Evolutionary conservation across 2,888 invertebrate species (phyloP), one percentile per base, ranked within the genome.

Genomic region (Cryptosula pallasiana): DNA sequence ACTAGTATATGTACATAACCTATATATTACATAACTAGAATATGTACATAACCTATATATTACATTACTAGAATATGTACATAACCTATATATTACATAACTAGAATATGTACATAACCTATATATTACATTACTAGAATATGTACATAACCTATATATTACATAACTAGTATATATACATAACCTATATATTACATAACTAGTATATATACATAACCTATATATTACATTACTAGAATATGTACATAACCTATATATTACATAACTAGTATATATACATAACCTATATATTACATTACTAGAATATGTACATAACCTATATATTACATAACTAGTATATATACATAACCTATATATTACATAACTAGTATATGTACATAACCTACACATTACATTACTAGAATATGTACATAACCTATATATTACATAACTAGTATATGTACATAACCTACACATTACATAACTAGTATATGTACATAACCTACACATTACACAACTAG

Each of bases 41-140:
- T n/a, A n/a, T n/a, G n/a, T 5, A 69, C 27, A 71, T 72, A 0
- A 69, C 69, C 55, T 5, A 25, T 20, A 45, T 20, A 45, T 45
- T 45, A 20, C 45, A 13, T 13, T 13, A 13, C 20, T 45, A 45
- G 45, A 13, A 45, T 45, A 13, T 45, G 20, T 45, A 5, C 20
- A 45, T 45, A n/a, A n/a, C n/a, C n/a, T n/a, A n/a, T n/a, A n/a
- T n/a, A n/a, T n/a, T n/a, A n/a, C n/a, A n/a, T n/a, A n/a, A n/a
- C n/a, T n/a, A n/a, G n/a, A n/a, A n/a, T n/a, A n/a, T n/a, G n/a
- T 5, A 69, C 27, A 71, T 72, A 0, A 69, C 69, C 55, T 5
- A 25, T 20, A 45, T 20, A 45, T 45, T 45, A 20, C 45, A 13
- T 13, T 13, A 13, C 20, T 45, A 45, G 45, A 13, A 45, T 45